Percentiles rank a stretch among this genome's conserved stretches.
phyloP scores from a whole-genome alignment of 1,140 invertebrate genomes.

The Sweltsa coloradensis region DNA sequence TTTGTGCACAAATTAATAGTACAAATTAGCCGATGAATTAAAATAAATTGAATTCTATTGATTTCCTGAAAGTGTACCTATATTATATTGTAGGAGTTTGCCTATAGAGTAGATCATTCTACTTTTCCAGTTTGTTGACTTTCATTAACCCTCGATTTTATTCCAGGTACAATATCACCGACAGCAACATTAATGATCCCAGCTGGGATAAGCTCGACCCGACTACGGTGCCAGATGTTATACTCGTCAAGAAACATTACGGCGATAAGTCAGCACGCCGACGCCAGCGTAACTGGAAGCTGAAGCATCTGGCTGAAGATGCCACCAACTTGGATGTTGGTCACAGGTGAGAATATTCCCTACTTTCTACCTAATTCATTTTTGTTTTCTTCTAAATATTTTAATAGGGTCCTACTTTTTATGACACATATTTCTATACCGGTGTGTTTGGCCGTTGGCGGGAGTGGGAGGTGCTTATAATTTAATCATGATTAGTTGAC shows the following conservation, averaged over 20 bases:
- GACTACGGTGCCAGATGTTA: constrained; percentile 71
- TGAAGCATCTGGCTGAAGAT: constrained; percentile 71
- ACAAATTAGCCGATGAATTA: too few relatives aligned
- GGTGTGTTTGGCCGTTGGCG: too few relatives aligned
- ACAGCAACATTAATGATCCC: constrained; percentile 80
- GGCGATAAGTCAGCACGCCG: constrained; percentile 55
- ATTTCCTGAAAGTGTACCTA: too few relatives aligned
- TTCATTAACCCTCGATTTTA: constrained; percentile 14
- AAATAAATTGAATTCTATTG: too few relatives aligned
- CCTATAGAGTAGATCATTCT: background rate
- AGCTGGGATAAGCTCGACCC: constrained; percentile 74
- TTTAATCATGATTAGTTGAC: background rate
- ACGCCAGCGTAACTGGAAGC: constrained; percentile 79
- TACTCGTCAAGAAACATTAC: constrained; percentile 89
- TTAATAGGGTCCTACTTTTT: too few relatives aligned
- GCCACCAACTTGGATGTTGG: constrained; percentile 51
- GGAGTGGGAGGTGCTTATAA: background rate
- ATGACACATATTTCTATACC: too few relatives aligned
- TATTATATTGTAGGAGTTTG: background rate
- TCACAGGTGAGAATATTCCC: constrained; percentile 44
- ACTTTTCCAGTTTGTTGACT: too few relatives aligned
- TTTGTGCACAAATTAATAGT: too few relatives aligned
- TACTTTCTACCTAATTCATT: background rate
- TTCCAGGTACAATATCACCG: constrained; percentile 70
- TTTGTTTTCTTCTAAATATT: too few relatives aligned